Evolutionary conservation across 2,888 invertebrate genomes (phyloP).

Genomic region (Erpobdella octoculata): DNA sequence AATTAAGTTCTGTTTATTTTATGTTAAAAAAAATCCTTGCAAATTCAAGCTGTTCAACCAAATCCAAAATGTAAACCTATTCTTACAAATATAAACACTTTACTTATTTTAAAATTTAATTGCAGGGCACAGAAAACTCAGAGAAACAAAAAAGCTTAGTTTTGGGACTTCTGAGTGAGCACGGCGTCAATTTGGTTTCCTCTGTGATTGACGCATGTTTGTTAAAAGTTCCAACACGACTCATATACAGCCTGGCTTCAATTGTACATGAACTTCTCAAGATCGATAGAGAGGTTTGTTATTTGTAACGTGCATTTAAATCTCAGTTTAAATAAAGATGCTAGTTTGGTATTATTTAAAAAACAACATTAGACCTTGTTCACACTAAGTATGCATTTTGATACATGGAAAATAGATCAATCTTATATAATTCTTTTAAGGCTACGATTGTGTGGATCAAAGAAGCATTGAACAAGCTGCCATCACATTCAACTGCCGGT

Average conservation of each 20-base stretch:
- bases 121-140: background rate
- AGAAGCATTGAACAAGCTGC: conserved; percentile 18
- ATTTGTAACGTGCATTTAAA: background rate
- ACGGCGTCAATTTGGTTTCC: conserved; percentile 3
- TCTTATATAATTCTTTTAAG: background rate
- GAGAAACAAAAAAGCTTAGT: conserved; percentile 11
- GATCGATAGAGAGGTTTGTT: conserved; percentile 13
- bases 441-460: conserved; percentile 18
- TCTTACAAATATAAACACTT: no score
- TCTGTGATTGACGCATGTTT: conserved; percentile 21
- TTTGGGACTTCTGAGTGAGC: conserved; percentile 1
- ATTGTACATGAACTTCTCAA: conserved; percentile 20
- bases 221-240: conserved; percentile 14
- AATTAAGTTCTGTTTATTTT: no score
- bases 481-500: conserved; percentile 17
- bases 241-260: conserved; percentile 3
- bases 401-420: background rate
- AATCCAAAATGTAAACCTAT: no score
- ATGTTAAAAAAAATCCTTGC: no score
- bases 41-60: no score
- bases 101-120: no score
- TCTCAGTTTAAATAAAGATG: no score
- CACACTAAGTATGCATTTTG: background rate
- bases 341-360: background rate
- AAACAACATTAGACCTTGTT: background rate